Conservation (phyloP, 2,888 invertebrate genomes). For the Spialia ferax region DNA sequence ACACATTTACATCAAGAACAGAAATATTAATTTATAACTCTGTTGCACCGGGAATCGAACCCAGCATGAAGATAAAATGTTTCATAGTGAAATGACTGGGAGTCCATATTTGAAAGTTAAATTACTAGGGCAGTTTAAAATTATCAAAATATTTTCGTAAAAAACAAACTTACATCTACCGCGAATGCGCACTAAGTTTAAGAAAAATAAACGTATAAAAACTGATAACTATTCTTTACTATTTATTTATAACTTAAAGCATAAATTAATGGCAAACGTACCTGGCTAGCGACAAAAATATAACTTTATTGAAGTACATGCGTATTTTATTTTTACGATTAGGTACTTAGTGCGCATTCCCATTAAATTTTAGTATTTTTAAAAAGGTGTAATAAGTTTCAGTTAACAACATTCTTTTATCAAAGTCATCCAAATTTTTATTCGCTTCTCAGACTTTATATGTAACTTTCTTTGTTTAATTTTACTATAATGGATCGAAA, state of each 20-base stretch:
- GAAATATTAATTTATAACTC: no score
- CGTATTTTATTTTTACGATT: no score
- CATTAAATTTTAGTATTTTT: background rate
- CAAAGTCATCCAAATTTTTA: background rate
- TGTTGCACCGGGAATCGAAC: no score
- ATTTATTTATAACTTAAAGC: background rate
- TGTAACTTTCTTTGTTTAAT: background rate
- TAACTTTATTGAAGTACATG: no score
- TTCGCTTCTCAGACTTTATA: background rate
- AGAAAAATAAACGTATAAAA: background rate
- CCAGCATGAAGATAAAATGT: no score
- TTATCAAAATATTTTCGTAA: slow-evolving; percentile 18
- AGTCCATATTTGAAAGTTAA: no score
- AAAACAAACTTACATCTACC: slow-evolving; percentile 22
- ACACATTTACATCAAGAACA: no score
- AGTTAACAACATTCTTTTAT: background rate
- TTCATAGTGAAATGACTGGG: no score
- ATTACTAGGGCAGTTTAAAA: no score
- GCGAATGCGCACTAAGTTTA: slow-evolving; percentile 23
- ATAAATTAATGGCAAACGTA: no score
- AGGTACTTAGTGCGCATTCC: slow-evolving; percentile 16
- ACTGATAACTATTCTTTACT: background rate
- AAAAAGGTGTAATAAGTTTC: slow-evolving; percentile 18
- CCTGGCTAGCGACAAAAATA: no score
- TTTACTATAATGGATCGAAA: no score